phyloP scores from a whole-genome alignment of 2,888 invertebrate genomes.

The Smittia aterrima region DNA sequence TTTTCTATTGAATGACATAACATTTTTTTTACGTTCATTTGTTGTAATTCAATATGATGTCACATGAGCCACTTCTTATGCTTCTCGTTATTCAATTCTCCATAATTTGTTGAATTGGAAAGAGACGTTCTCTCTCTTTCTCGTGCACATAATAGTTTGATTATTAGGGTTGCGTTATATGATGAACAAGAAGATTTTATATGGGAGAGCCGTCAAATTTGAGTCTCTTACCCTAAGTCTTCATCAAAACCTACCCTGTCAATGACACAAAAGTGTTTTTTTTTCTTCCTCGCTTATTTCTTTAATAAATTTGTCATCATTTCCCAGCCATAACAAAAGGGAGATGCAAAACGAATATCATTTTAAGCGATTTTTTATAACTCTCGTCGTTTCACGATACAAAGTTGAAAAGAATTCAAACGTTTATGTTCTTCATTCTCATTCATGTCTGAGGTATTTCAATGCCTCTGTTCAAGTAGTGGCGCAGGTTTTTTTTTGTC shows the following conservation, averaged over 20 bases:
- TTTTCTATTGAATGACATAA: slow-evolving; percentile 33
- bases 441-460: background rate
- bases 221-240: background rate
- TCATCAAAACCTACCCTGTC: background rate
- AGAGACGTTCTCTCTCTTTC: background rate
- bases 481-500: background rate
- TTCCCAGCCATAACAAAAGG: slow-evolving; percentile 5
- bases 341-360: background rate
- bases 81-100: slow-evolving; percentile 35
- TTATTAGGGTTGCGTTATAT: background rate
- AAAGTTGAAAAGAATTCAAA: background rate
- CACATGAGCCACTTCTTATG: slow-evolving; percentile 27
- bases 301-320: slow-evolving; percentile 25
- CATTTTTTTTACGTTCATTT: background rate
- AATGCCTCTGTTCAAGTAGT: background rate
- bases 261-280: background rate
- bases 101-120: background rate
- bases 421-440: background rate
- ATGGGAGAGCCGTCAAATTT: no score
- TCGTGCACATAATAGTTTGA: background rate
- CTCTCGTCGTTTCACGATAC: background rate
- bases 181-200: no score
- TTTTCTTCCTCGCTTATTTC: background rate
- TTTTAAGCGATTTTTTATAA: slow-evolving; percentile 3
- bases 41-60: slow-evolving; percentile 39